Evolutionary conservation across 2,888 invertebrate genomes (phyloP).

Genomic region (Cecidostiba fungosa): DNA sequence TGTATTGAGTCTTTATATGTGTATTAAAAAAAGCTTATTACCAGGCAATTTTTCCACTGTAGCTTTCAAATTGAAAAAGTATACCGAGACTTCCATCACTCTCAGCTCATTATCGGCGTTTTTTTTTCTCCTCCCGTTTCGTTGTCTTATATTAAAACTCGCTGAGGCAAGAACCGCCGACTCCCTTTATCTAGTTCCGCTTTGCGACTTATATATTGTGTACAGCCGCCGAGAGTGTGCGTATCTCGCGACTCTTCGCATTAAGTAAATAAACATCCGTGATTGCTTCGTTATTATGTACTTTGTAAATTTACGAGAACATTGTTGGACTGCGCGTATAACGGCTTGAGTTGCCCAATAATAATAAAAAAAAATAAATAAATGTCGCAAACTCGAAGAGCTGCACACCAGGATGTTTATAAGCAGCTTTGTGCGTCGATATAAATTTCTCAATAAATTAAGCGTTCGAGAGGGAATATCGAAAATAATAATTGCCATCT

Average conservation of each 20-base stretch:
- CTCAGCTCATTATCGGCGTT: background rate
- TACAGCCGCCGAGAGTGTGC: background rate
- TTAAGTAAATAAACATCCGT: conserved; percentile 32
- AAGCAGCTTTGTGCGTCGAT: background rate
- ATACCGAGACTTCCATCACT: background rate
- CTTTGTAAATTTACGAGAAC: background rate
- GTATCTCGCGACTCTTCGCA: background rate
- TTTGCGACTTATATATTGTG: background rate
- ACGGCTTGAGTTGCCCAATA: too few species aligned
- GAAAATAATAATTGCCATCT: too few species aligned
- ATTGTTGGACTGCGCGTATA: too few species aligned
- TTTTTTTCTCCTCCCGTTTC: background rate
- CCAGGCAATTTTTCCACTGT: too few species aligned
- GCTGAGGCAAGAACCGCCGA: background rate
- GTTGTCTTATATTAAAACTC: too few species aligned
- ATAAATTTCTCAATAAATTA: background rate
- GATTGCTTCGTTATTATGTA: background rate
- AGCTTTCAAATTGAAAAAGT: too few species aligned
- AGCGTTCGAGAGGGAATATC: too few species aligned
- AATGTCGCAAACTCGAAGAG: background rate
- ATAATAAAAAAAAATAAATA: too few species aligned
- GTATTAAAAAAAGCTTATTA: background rate
- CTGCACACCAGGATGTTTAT: background rate
- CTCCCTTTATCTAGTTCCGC: conserved; percentile 2
- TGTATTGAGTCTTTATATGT: too few species aligned